Base-by-base conservation (phyloP, 2,888 invertebrate genomes). In the Hydropsyche betteni region DNA sequence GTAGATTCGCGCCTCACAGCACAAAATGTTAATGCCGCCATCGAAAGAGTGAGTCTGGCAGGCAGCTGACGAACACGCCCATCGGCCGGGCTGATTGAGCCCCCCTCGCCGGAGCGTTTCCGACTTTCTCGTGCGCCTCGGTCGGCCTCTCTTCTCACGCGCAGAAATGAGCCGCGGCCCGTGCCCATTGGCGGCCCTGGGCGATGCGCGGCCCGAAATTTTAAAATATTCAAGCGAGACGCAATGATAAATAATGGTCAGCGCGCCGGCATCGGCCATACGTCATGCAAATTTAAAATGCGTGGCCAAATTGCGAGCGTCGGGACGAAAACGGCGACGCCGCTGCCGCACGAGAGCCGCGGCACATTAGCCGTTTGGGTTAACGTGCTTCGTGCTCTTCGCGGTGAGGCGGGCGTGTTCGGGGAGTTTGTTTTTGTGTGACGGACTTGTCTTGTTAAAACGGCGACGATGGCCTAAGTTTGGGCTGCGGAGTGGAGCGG, bases 171-270 rank as follows among this genome's bases (percentile, higher is more conserved):
- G 78, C 76, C 75, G 69, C 77, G 75, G 36, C 74, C 72, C 76
- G 76, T 76, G 33, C 70, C 64, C 78, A 76, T 78, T 76, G 76
- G 70, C 68, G 69, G 78, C 78, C 73, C 75, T 53, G 55, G 78
- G 78, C 78, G 38, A 72, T 73, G 64, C 72, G 64, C 58, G 64
- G 69, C 74, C 72, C 68, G 72, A 76, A 76, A 73, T 73, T 69
- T 72, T 76, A 72, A 76, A 78, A 70, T 76, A 72, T 78, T 78
- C 69, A 61, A 72, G 38, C 73, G 69, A 73, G 73, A 76, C 73
- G 69, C 72, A 72, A 72, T 61, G 55, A 72, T 73, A 69, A 73
- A 73, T 73, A 76, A 74, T 55, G 72, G 69, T 69, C 69, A 50
- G 68, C 74, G 51, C 33, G 52, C 7, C 71, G 24, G 38, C 72